These are phyloP conservation scores for Mastomys natalensis DNA, from an alignment of 2,113 vertebrate species.

Conservation along the genomic window DNA sequence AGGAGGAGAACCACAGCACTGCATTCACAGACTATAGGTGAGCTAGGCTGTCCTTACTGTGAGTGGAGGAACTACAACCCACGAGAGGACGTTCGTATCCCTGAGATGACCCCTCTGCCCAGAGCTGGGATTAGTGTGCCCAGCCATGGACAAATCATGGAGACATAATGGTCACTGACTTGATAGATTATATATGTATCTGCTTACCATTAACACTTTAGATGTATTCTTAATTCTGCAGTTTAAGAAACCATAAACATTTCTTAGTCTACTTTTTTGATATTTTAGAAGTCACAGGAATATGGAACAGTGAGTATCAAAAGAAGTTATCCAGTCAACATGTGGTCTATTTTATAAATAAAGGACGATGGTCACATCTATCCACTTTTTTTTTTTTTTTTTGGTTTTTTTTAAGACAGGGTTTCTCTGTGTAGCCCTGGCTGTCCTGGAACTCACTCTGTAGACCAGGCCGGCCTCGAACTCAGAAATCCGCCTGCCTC, in stretches of 20 bases:
- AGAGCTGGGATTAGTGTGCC: background rate
- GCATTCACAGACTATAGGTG: background rate
- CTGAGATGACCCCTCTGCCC: background rate
- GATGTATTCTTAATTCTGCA: background rate
- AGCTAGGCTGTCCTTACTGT: background rate
- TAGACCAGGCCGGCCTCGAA: too few species aligned
- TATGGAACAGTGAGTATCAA: background rate
- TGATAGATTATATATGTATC: background rate
- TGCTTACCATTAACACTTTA: background rate
- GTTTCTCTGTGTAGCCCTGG: too few species aligned
- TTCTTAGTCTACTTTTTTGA: background rate
- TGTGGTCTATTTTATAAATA: background rate
- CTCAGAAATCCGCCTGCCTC: too few species aligned
- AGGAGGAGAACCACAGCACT: background rate
- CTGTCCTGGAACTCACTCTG: too few species aligned
- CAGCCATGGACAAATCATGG: background rate
- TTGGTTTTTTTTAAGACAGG: too few species aligned
- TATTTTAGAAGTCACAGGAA: conserved; percentile 9
- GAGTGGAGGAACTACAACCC: background rate
- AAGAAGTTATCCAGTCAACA: background rate
- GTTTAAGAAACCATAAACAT: conserved; percentile 5
- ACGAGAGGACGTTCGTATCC: background rate
- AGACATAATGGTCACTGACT: background rate
- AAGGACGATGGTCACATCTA: background rate
- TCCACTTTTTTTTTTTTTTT: too few species aligned